Conservation (phyloP, 2,797 vertebrate genomes). For the Oryzias sinensis region DNA sequence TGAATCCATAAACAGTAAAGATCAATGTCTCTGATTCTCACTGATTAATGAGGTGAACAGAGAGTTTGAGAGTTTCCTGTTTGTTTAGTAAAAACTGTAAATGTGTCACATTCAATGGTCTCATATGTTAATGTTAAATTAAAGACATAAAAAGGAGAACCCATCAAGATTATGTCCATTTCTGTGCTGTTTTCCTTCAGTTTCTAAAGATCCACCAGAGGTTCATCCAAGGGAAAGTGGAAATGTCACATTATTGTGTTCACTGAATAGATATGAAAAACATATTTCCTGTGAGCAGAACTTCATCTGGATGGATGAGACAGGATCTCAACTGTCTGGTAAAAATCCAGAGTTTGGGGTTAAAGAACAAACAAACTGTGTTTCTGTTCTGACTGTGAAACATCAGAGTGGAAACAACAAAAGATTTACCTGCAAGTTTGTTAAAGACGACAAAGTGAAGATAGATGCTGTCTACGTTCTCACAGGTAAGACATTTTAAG, state of each 20-base stretch:
- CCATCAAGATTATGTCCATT: background rate
- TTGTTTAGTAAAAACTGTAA: background rate
- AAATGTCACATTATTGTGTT: background rate
- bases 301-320: slow-evolving; percentile 1
- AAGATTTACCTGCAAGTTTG: background rate
- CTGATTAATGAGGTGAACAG: too few relatives aligned
- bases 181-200: background rate
- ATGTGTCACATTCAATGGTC: background rate
- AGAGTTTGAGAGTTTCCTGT: too few relatives aligned
- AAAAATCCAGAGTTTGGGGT: background rate
- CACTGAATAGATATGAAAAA: background rate
- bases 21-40: too few relatives aligned
- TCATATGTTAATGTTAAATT: background rate
- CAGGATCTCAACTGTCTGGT: background rate
- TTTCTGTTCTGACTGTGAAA: background rate
- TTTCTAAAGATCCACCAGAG: background rate
- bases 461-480: slow-evolving; percentile 1
- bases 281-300: accelerated
- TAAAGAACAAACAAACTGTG: accelerated
- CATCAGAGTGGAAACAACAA: background rate
- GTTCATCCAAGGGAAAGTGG: background rate
- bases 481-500: background rate
- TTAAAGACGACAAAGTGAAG: background rate
- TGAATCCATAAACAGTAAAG: too few relatives aligned
- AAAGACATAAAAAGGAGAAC: background rate